Conservation (phyloP, 2,888 invertebrate species). For the Terebella lapidaria region DNA sequence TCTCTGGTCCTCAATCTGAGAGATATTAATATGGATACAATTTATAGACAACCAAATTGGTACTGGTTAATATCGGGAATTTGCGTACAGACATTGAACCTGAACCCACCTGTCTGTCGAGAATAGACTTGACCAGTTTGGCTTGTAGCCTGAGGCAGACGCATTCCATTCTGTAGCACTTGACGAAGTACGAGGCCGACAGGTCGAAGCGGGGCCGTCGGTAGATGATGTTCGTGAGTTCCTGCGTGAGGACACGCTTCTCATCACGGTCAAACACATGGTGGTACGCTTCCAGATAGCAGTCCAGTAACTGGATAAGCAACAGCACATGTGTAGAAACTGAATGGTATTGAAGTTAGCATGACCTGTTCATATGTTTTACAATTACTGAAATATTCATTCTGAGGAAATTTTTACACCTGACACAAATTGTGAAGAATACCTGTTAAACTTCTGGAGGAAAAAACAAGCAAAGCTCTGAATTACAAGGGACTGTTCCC, state of each 20-base stretch:
- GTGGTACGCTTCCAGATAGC: slow-evolving; percentile 52
- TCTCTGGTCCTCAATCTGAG: slow-evolving; percentile 34
- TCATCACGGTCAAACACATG: slow-evolving; percentile 45
- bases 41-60: no score
- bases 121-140: slow-evolving; percentile 41
- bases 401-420: no score
- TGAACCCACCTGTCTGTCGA: slow-evolving; percentile 32
- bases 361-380: no score
- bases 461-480: no score
- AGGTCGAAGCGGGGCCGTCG: slow-evolving; percentile 47
- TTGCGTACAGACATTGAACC: no score
- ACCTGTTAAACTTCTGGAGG: no score
- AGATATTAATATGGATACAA: slow-evolving; percentile 4
- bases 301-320: slow-evolving; percentile 46
- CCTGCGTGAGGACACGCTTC: slow-evolving; percentile 32
- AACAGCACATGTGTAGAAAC: no score
- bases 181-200: slow-evolving; percentile 41
- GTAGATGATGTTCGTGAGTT: slow-evolving; percentile 46
- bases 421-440: no score
- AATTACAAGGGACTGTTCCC: no score
- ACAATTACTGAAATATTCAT: no score
- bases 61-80: no score
- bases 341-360: no score
- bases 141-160: slow-evolving; percentile 38
- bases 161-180: slow-evolving; percentile 47